Percentiles rank a stretch among this genome's conserved stretches.
Conservation (phyloP, 2,888 invertebrate genomes). For the Caenorhabditis angaria region DNA sequence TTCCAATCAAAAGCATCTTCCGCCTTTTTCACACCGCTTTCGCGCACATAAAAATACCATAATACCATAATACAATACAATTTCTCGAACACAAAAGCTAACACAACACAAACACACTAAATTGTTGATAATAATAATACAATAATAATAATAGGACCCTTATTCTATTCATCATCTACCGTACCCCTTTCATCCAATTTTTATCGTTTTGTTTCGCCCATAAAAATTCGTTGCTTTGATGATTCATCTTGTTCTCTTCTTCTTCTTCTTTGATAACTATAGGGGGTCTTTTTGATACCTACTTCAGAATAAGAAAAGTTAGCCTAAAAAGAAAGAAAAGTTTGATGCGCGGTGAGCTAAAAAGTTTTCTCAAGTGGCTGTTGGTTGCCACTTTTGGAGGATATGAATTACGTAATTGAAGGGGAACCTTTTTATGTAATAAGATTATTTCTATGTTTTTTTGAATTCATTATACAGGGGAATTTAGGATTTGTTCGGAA, state of each 20-base stretch:
- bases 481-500: neutral
- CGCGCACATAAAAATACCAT: too few relatives aligned
- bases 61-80: neutral
- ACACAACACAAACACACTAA: neutral
- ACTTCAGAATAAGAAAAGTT: too few relatives aligned
- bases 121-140: neutral
- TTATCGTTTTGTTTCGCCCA: neutral
- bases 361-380: neutral
- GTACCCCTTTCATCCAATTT: neutral
- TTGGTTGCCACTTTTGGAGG: neutral
- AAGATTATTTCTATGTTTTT: too few relatives aligned
- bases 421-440: neutral
- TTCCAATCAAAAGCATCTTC: too few relatives aligned
- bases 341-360: neutral
- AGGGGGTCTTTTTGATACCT: neutral
- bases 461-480: too few relatives aligned
- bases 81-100: neutral
- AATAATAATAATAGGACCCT: neutral
- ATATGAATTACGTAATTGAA: neutral
- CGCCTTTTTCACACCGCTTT: too few relatives aligned
- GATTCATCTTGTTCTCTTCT: neutral
- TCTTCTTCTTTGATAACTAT: neutral
- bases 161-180: neutral
- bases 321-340: neutral
- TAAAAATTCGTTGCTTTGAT: neutral